phyloP scores from a whole-genome alignment of 37 sponge, comb jelly and placozoan genomes.

The Geodia barretti region DNA sequence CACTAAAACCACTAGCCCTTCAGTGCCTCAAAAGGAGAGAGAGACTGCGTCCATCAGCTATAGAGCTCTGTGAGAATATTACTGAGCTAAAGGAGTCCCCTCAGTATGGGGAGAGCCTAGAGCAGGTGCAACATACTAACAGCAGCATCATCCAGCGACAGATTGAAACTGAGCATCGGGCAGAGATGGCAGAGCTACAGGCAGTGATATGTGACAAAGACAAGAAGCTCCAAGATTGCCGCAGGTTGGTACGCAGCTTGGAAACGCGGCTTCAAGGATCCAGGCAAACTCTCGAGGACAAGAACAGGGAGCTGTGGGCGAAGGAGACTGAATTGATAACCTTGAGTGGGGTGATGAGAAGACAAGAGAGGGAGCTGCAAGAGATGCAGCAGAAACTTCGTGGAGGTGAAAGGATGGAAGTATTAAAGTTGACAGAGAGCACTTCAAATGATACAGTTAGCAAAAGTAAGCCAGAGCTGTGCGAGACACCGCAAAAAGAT shows the following conservation, averaged over 20 bases:
- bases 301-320: background rate
- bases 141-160: background rate
- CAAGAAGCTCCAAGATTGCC: background rate
- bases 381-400: background rate
- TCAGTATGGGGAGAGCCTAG: slow-evolving; percentile 27
- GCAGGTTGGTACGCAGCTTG: too few relatives aligned
- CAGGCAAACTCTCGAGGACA: background rate
- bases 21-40: slow-evolving; percentile 45
- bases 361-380: background rate
- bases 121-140: slow-evolving; percentile 4
- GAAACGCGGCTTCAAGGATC: too few relatives aligned
- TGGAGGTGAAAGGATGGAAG: too few relatives aligned
- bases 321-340: background rate
- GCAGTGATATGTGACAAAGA: background rate
- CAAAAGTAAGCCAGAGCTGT: too few relatives aligned
- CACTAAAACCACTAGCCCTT: slow-evolving; percentile 17
- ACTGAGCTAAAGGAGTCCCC: slow-evolving; percentile 1
- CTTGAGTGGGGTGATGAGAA: background rate
- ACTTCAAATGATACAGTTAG: too few relatives aligned
- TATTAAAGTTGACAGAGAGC: too few relatives aligned
- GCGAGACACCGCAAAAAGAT: background rate
- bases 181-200: background rate
- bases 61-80: slow-evolving; percentile 22
- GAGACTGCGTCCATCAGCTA: slow-evolving; percentile 19
- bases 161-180: background rate